These are phyloP conservation scores for Zophobas morio DNA, from an alignment of 1,140 invertebrate species.

Conservation along the genomic window DNA sequence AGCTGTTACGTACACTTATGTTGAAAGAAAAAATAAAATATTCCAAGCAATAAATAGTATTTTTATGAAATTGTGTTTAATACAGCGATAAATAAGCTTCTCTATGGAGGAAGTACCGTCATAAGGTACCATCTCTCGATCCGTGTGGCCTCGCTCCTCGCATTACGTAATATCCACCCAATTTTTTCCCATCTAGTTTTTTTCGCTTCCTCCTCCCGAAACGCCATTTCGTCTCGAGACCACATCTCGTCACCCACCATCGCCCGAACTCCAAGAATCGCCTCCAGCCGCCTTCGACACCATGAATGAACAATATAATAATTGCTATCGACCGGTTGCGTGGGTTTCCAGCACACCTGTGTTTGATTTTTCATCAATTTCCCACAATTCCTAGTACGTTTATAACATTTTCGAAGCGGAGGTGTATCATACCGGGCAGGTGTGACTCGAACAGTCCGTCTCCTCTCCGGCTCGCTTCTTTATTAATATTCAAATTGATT, in stretches of 20 bases:
- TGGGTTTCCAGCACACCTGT: constrained; percentile 28
- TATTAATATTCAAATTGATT: constrained; percentile 43
- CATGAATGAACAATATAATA: constrained; percentile 24
- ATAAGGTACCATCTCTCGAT: too few species aligned
- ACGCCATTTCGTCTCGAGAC: neutral
- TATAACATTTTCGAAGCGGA: constrained; percentile 10
- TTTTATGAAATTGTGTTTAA: too few species aligned
- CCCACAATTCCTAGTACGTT: constrained; percentile 8
- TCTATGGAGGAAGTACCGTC: too few species aligned
- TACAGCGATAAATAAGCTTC: too few species aligned
- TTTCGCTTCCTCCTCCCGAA: too few species aligned
- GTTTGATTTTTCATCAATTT: constrained; percentile 31
- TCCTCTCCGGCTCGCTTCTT: constrained; percentile 3
- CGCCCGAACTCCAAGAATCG: constrained; percentile 18
- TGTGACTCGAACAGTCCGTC: constrained; percentile 8
- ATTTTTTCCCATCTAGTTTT: too few species aligned
- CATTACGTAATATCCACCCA: too few species aligned
- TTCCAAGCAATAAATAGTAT: too few species aligned
- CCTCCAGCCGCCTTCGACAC: constrained; percentile 12
- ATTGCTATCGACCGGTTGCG: constrained; percentile 11
- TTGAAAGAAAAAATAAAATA: too few species aligned
- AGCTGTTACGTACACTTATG: too few species aligned
- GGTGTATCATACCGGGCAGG: constrained; percentile 21
- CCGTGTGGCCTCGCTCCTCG: too few species aligned
- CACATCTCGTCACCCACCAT: neutral